Conservation (phyloP, 2,888 invertebrate species). For the Ichneumon xanthorius region DNA sequence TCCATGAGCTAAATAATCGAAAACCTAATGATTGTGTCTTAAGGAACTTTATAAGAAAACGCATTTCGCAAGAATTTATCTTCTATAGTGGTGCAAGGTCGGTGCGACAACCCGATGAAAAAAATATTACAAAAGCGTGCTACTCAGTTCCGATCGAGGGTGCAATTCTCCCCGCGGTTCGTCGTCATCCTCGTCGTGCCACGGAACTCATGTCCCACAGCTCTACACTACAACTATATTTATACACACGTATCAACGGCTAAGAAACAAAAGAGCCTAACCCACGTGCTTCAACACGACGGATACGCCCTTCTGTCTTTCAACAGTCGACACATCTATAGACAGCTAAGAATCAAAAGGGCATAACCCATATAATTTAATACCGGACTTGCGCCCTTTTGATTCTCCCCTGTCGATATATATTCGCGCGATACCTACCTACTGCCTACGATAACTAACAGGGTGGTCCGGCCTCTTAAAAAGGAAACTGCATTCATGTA, state of each 20-base stretch:
- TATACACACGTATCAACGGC: no score
- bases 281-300: neutral
- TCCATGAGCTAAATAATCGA: no score
- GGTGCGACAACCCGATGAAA: no score
- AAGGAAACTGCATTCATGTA: slow-evolving; percentile 76
- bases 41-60: no score
- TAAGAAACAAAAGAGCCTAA: neutral
- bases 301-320: neutral
- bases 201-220: slow-evolving; percentile 26
- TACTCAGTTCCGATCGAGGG: neutral
- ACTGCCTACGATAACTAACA: slow-evolving; percentile 64
- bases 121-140: neutral
- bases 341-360: neutral
- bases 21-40: no score
- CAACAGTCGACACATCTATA: neutral
- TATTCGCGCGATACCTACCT: slow-evolving; percentile 4
- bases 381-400: neutral
- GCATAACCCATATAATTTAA: neutral
- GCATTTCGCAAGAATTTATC: no score
- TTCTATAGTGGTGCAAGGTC: no score
- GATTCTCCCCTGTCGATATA: neutral
- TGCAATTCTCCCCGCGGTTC: neutral
- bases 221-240: no score
- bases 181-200: slow-evolving; percentile 8
- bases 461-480: slow-evolving; percentile 76